Evolutionary conservation across 1,140 invertebrate genomes (phyloP).

Genomic region (Drosophila ironensis): DNA sequence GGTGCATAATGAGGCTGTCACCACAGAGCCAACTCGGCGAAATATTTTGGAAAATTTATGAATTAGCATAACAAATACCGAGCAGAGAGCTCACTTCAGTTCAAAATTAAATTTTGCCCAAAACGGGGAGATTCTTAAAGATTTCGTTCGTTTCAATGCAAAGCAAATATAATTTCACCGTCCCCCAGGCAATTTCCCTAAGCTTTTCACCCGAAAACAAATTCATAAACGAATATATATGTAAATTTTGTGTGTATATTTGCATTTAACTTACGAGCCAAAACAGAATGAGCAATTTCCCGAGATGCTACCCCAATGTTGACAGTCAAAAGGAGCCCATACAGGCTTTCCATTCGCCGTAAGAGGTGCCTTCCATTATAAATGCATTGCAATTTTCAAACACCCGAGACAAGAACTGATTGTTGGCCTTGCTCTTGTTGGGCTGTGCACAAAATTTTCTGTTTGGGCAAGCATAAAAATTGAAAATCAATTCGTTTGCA

Average conservation of each 20-base stretch:
- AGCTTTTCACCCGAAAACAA: conserved; percentile 36
- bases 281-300: conserved; percentile 5
- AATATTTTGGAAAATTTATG: conserved; percentile 8
- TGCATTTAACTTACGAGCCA: conserved; percentile 22
- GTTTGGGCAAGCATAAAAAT: conserved; percentile 72
- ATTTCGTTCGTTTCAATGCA: background rate
- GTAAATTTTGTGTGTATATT: conserved; percentile 46
- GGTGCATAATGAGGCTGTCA: conserved; percentile 24
- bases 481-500: conserved; percentile 59
- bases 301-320: background rate
- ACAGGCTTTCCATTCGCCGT: background rate
- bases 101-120: conserved; percentile 9
- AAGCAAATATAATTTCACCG: conserved; percentile 16
- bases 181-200: conserved; percentile 20
- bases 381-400: conserved; percentile 32
- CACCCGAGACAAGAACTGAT: background rate
- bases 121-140: conserved; percentile 1
- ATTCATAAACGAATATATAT: conserved; percentile 53
- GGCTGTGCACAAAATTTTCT: conserved; percentile 46
- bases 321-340: conserved; percentile 1
- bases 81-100: background rate
- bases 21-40: background rate
- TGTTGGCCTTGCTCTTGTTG: conserved; percentile 2
- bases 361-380: conserved; percentile 19
- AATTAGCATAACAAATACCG: conserved; percentile 29